phyloP scores from a whole-genome alignment of 92 coral and sea anemone genomes.

The Phymanthus crucifer region DNA sequence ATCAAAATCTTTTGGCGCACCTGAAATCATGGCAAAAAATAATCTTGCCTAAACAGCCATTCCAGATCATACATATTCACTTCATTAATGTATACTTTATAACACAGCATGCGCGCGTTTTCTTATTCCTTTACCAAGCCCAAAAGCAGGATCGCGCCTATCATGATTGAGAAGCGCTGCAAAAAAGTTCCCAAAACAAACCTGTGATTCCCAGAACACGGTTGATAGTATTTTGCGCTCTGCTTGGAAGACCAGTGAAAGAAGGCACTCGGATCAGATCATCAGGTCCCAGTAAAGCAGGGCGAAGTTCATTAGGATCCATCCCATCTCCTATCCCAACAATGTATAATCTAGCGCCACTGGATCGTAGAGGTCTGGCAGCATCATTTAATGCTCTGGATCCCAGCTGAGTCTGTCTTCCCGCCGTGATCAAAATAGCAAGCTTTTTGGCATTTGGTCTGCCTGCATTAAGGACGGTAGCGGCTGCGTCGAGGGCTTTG shows the following conservation, averaged over 20 bases:
- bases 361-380: constrained; percentile 53
- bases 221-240: constrained; percentile 23
- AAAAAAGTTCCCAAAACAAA: constrained; percentile 2
- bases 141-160: too few species aligned
- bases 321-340: constrained; percentile 67
- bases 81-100: too few species aligned
- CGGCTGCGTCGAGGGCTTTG: constrained; percentile 58
- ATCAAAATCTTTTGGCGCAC: constrained; percentile 49
- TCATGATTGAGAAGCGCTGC: too few species aligned
- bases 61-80: too few species aligned
- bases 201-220: constrained; percentile 36
- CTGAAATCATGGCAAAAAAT: constrained; percentile 13
- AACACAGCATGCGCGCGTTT: too few species aligned
- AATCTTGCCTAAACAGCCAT: too few species aligned
- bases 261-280: constrained; percentile 43
- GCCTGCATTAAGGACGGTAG: constrained; percentile 44
- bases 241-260: constrained; percentile 11
- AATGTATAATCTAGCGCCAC: constrained; percentile 66
- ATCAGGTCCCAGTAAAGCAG: constrained; percentile 40
- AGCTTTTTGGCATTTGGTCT: constrained; percentile 65
- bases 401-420: constrained; percentile 47
- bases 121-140: too few species aligned
- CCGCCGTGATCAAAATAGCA: constrained; percentile 72
- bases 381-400: constrained; percentile 59
- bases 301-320: constrained; percentile 44